Evolutionary conservation across 2,888 invertebrate genomes (phyloP).

Genomic region (Sphecodes monilicornis): DNA sequence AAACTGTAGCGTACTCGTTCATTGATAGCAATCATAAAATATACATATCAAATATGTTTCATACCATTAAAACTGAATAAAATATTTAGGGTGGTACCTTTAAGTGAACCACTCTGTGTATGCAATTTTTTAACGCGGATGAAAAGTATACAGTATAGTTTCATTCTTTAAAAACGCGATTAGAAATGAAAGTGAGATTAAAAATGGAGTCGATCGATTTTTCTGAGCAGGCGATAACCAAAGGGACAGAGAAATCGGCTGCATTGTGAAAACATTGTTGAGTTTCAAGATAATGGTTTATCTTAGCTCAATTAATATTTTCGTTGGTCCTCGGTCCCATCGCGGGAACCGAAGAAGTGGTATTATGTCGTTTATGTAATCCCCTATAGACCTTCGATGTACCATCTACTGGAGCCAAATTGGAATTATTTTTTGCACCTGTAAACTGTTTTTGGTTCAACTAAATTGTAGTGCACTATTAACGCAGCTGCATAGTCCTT

Average conservation of each 20-base stretch:
- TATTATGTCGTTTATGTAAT: conserved; percentile 20
- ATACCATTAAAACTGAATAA: no score
- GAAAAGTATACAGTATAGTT: no score
- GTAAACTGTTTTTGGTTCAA: background rate
- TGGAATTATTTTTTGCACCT: background rate
- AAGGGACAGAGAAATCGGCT: conserved; percentile 19
- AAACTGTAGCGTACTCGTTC: no score
- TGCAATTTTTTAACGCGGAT: no score
- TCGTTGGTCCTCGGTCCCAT: background rate
- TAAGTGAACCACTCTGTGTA: no score
- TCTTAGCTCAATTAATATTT: conserved; percentile 19
- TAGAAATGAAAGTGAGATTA: no score
- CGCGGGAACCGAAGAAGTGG: background rate
- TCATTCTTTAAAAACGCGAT: no score
- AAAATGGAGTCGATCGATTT: conserved; percentile 11
- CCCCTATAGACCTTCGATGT: background rate
- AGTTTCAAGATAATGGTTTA: conserved; percentile 23
- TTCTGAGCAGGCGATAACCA: conserved; percentile 20
- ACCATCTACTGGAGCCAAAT: background rate
- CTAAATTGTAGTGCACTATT: no score
- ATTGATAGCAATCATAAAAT: no score
- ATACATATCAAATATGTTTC: no score
- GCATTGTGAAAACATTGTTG: conserved; percentile 25
- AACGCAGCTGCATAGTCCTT: no score
- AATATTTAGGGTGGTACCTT: no score